phyloP scores from a whole-genome alignment of 2,113 vertebrate genomes.

The Planiliza haematocheilus region DNA sequence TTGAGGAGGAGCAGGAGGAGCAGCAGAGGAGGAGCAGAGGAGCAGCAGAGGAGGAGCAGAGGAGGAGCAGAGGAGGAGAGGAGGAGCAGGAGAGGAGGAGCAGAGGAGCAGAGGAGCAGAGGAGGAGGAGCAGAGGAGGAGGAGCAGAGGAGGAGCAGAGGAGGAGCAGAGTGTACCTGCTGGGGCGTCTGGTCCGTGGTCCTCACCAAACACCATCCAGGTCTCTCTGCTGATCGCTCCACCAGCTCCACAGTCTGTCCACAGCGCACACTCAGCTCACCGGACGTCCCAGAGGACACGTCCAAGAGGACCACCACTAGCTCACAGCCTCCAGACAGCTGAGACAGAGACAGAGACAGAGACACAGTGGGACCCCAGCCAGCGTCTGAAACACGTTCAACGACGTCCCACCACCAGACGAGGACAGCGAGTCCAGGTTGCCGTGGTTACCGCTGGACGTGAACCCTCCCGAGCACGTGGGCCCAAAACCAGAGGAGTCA shows the following conservation, averaged over 20 bases:
- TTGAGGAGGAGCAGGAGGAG: no score
- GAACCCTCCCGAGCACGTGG: conserved; percentile 29
- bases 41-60: neutral
- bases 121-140: neutral
- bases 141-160: neutral
- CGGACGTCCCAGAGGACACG: conserved; percentile 86
- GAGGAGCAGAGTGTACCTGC: conserved; percentile 50
- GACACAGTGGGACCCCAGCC: no score
- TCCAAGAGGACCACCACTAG: conserved; percentile 95
- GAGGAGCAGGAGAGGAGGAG: neutral
- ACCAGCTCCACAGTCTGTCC: conserved; percentile 97
- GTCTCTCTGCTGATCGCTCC: conserved; percentile 90
- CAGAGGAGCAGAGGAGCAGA: no score
- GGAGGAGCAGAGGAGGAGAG: conserved; percentile 37
- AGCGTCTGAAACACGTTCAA: no score
- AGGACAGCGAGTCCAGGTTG: neutral
- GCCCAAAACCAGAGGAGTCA: conserved; percentile 18
- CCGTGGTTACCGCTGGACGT: conserved; percentile 24
- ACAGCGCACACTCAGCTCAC: conserved; percentile 93
- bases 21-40: neutral
- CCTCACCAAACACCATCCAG: conserved; percentile 93
- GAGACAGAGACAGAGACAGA: conserved; percentile 43
- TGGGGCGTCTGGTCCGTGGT: conserved; percentile 90
- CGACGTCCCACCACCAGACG: conserved; percentile 27
- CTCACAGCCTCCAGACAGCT: conserved; percentile 97